These are phyloP conservation scores for Eupithecia vulgata DNA, from an alignment of 2,888 invertebrate species.

Conservation along the genomic window DNA sequence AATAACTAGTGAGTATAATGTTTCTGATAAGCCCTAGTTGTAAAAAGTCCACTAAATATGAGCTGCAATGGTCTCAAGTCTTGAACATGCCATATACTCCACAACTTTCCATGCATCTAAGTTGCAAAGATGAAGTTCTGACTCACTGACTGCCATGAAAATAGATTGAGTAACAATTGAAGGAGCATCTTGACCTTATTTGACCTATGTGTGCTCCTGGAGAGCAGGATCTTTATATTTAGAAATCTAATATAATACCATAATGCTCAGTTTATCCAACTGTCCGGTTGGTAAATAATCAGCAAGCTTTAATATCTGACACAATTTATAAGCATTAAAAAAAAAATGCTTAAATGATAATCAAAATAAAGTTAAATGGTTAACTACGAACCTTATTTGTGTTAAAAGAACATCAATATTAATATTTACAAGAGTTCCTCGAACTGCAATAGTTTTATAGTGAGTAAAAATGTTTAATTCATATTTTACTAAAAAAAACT, in stretches of 20 bases:
- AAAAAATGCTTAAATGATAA: no score
- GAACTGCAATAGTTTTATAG: no score
- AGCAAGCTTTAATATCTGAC: neutral
- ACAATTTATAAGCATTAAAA: no score
- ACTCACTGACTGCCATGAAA: neutral
- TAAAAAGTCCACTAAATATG: neutral
- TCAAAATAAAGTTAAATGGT: no score
- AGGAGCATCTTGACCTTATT: neutral
- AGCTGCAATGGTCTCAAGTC: neutral
- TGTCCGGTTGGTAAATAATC: neutral
- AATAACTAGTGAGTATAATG: slow-evolving; percentile 94
- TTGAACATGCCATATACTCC: neutral
- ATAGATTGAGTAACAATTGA: neutral
- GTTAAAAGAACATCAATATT: no score
- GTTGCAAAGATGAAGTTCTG: neutral
- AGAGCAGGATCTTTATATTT: neutral
- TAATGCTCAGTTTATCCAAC: neutral
- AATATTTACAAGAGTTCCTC: no score
- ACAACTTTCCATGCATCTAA: neutral
- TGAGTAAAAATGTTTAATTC: no score
- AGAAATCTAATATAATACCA: neutral
- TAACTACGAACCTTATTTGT: no score
- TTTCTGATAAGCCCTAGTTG: slow-evolving; percentile 9
- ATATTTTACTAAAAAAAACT: no score
- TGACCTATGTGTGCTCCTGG: neutral